Base-by-base conservation (phyloP, 2,888 invertebrate species). In the Aspidapion aeneum region DNA sequence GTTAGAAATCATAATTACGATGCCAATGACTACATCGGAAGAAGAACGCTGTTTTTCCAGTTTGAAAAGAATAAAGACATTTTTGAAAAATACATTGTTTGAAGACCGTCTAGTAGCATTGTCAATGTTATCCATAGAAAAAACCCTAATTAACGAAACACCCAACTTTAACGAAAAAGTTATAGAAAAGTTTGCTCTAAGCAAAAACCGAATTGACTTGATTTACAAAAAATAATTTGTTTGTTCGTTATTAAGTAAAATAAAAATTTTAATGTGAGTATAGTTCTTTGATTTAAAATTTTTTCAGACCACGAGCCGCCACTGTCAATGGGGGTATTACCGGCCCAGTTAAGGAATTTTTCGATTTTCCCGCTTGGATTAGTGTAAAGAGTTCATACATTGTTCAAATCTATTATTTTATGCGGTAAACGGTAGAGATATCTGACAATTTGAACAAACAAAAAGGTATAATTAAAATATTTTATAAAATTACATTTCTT, bases 11-110 rank as follows among this genome's bases (percentile, higher is more conserved):
- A 20, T 73, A n/a, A 56, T 68, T 49, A 73, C 75, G 50, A 71
- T 65, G 12, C 74, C 74, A 2, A 73, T 74, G 72, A 63, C 68
- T 35, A 68, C 71, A 49, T 49, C 71, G 35, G 73, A 74, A 64
- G 63, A 63, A 2, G 73, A 72, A 66, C 63, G 69, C 35, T 66
- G 65, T 61, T 70, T 72, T 18, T 60, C 60, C 1, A 62, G 56
- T 1, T 50, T 73, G 35, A 73, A 72, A 58, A 56, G 71, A 20
- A 69, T 73, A 16, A 72, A 72, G 62, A 71, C 68, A 2, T 73
- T 72, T 64, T 51, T 71, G n/a, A 61, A 68, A 58, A 73, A 67
- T 63, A 64, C 72, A 1, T 72, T 70, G 72, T 60, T 51, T 9
- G 63, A 73, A 57, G 71, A 71, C 5, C 62, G 73, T 56, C 63